Conservation (phyloP, 2,113 vertebrate species). For the Cochlearius cochlearius region DNA sequence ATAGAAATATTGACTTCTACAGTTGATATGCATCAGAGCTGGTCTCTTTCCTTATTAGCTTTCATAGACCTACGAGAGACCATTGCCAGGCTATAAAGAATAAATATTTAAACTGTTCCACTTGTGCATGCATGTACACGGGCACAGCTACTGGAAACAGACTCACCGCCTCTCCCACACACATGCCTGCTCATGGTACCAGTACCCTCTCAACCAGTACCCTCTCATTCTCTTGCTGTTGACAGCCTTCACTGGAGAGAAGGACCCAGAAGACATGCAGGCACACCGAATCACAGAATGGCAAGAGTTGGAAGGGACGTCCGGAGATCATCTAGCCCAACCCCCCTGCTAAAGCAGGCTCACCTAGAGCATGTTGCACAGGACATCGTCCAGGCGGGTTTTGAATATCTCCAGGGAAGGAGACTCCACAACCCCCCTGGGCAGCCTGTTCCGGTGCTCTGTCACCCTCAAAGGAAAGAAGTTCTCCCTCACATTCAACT, state of each 20-base stretch:
- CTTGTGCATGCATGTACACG: accelerated
- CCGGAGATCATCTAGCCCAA: too few relatives aligned
- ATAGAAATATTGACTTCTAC: neutral
- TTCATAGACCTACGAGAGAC: neutral
- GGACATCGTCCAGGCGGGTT: too few relatives aligned
- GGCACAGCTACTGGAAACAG: neutral
- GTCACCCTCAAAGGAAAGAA: too few relatives aligned
- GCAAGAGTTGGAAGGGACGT: too few relatives aligned
- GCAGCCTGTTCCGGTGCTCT: too few relatives aligned
- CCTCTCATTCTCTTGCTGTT: neutral
- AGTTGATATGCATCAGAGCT: neutral
- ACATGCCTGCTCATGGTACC: accelerated
- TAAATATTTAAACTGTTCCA: neutral
- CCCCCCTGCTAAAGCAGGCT: too few relatives aligned
- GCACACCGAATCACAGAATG: neutral
- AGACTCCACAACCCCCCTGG: too few relatives aligned
- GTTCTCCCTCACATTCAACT: too few relatives aligned
- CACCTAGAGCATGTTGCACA: too few relatives aligned
- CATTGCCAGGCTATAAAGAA: neutral
- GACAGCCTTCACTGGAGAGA: neutral
- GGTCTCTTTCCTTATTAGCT: neutral
- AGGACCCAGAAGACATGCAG: neutral
- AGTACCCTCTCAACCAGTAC: too few relatives aligned
- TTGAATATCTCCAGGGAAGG: too few relatives aligned
- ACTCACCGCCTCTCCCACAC: neutral